Evolutionary conservation across 2,888 invertebrate genomes (phyloP), one percentile per base, ranked within the genome.

Genomic region (Drosophila vallismaia): DNA sequence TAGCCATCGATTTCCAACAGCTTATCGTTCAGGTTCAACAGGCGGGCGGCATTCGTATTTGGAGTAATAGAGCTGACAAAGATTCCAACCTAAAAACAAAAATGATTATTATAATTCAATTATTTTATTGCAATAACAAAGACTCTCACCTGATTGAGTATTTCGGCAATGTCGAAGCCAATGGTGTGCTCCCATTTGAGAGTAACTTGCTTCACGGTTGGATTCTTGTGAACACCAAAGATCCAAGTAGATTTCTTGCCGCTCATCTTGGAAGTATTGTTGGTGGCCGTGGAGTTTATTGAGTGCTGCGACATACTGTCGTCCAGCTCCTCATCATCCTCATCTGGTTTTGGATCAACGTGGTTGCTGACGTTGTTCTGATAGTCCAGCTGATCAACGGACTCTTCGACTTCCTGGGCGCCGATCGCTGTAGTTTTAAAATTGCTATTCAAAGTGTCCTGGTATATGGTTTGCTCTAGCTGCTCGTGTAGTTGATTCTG

Each of bases 151-250:
- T 89, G 89, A 75, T 91, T 86, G 3, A 88, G 79, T 46, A 85
- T 75, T 66, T 89, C 83, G 60, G 88, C 85, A 26, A 91, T 78
- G 50, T 90, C 89, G 33, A 91, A 91, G 46, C 91, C 91, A 3
- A 88, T 67, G 49, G 63, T 77, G n/a, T 85, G 71, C 63, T 89
- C 89, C 80, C 89, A 90, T 69, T 87, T 89, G 3, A 91, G 78
- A 1, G 88, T 84, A 10, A 91, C 82, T 81, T 91, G 91, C 68
- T 90, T 90, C 36, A 91, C 91, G 14, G 91, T 92, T 19, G 91
- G 91, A 83, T 91, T 92, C 74, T 89, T 91, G 73, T 91, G 91
- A 0, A 86, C 79, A 1, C 91, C 91, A 76, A 91, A 91, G 9
- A 92, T 80, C 91, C 91, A 91, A 10, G 89, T 83, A 14, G 84